Evolutionary conservation across 2,797 vertebrate genomes (phyloP), one percentile per base, ranked within the genome.

Genomic region (Parauchenoglanis ngamensis): DNA sequence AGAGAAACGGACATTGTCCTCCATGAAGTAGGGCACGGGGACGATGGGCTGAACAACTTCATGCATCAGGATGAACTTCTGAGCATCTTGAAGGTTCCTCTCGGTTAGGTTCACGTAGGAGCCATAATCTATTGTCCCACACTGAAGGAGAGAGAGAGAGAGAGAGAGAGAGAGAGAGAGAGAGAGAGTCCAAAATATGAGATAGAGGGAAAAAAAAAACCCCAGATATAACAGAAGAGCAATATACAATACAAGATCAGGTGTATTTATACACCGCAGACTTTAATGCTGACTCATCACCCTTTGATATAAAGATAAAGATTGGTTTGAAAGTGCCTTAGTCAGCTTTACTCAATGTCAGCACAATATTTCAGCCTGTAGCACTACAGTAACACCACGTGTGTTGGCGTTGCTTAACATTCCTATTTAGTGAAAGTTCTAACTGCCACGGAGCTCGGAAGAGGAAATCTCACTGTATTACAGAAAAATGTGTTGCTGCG

Each of bases 21-120:
- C 98, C 97, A 98, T 97, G 94, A 99, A 99, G 92, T 97, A 96
- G 0, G 98, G 98, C 90, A 97, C 93, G 0, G 97, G 94, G 83
- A 94, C 95, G 89, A 98, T 95, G 0, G 98, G 98, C 90, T 99
- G 98, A 79, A 98, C 94, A 40, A 99, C 98, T 87, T 98, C 97
- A 0, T 99, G 97, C 98, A 98, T 99, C 91, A 99, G 94, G 90
- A 99, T 95, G 94, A 98, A 99, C 93, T 97, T 98, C 92, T 98
- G 98, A 54, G 98, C 98, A 1, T 99, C 98, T 90, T 98, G 98
- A 90, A 99, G 96, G 93, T 98, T 99, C 87, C 98, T 96, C 85
- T 98, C 96, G 0, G 97, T 99, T 94, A 99, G 94, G 91, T 99
- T 99, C 89, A 97, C 95, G 4, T 99, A 97, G 57, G 97, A 95